phyloP scores from a whole-genome alignment of 2,113 vertebrate genomes.

The Alaudala cheleensis region DNA sequence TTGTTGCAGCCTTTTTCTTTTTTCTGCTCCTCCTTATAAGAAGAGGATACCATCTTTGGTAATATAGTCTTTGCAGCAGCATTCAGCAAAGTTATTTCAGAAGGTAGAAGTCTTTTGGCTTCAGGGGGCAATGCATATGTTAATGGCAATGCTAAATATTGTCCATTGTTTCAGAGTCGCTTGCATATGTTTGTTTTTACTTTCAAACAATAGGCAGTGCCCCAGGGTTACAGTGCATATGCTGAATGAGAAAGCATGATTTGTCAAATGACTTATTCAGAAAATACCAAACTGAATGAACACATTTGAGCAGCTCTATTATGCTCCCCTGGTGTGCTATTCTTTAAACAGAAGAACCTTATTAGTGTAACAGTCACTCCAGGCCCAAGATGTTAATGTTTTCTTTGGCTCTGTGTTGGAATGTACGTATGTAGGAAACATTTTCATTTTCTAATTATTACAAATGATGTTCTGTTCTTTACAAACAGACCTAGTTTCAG shows the following conservation, averaged over 20 bases:
- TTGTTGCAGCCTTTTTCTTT: neutral
- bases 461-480: constrained; percentile 30
- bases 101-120: neutral
- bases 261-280: constrained; percentile 18
- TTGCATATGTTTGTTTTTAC: constrained; percentile 45
- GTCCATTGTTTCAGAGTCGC: constrained; percentile 18
- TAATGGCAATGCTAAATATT: constrained; percentile 29
- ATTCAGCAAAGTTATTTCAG: neutral
- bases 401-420: constrained; percentile 34
- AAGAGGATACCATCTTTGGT: neutral
- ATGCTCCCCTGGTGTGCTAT: constrained; percentile 36
- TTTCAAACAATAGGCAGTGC: constrained; percentile 53
- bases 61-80: neutral
- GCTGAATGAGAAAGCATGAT: neutral
- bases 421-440: constrained; percentile 38
- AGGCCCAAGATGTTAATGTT: constrained; percentile 25
- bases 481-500: constrained; percentile 6
- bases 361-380: constrained; percentile 25
- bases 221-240: neutral
- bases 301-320: constrained; percentile 17
- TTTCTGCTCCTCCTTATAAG: neutral
- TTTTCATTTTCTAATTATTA: constrained; percentile 56
- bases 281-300: constrained; percentile 32
- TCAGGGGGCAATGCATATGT: neutral
- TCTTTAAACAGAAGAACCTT: constrained; percentile 47